phyloP scores from a whole-genome alignment of 1,140 invertebrate genomes.

The Hycleus phaleratus region DNA sequence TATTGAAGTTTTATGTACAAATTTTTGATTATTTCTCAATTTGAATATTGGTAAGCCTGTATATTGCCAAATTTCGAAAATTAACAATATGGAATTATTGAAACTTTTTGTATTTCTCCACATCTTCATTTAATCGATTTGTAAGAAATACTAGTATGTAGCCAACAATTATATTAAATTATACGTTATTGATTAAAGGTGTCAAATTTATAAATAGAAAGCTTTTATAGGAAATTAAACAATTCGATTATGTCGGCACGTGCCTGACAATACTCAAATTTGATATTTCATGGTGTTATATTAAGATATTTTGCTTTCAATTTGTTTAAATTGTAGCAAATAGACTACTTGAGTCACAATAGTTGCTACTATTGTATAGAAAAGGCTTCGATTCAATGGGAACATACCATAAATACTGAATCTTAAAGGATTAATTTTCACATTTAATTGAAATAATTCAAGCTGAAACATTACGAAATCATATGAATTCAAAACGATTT shows the following conservation, averaged over 20 bases:
- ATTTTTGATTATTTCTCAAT: background rate
- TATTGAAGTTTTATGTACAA: background rate
- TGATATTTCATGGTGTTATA: too few species aligned
- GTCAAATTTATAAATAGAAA: too few species aligned
- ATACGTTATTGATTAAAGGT: too few species aligned
- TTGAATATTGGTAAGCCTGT: background rate
- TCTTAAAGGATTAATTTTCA: background rate
- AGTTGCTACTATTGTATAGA: background rate
- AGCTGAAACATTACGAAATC: background rate
- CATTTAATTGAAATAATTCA: background rate
- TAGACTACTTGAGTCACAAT: background rate
- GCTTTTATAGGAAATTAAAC: too few species aligned
- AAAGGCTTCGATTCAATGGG: background rate
- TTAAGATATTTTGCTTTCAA: too few species aligned
- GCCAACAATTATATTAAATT: too few species aligned
- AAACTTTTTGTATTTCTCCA: background rate
- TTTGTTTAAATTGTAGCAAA: background rate
- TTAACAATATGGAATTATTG: background rate
- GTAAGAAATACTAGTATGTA: too few species aligned
- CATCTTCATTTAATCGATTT: too few species aligned
- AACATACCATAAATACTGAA: background rate
- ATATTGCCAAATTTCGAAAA: background rate
- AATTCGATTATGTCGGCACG: too few species aligned
- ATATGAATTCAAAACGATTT: background rate
- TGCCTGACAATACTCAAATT: too few species aligned